Base-by-base conservation (phyloP, 2,888 invertebrate genomes). In the Anodontia alba region DNA sequence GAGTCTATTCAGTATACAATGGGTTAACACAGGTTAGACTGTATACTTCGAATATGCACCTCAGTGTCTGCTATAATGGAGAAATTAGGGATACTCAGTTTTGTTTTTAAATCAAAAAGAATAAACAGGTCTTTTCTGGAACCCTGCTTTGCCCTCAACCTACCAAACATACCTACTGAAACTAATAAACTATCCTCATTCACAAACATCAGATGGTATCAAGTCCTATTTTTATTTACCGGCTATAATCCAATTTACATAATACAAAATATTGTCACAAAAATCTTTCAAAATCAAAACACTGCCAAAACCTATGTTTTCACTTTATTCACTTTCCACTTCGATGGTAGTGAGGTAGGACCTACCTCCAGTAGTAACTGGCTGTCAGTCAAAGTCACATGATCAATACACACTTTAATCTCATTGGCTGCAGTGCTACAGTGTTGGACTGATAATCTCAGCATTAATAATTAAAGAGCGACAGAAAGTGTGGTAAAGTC, bases 381-480 rank as follows among this genome's bases (percentile, higher is more conserved):
- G 62, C 68, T 81, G 84, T 80, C 84, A 75, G 68, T 84, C 84
- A 84, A 29, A 33, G 77, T 81, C 81, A 84, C 67, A 72, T 84
- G 84, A 84, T 66, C 79, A 74, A 26, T 36, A n/a, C 66, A 15
- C n/a, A 33, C 33, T 79, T 80, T 67, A 77, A 81, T 69, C 42
- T 81, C 79, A 84, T 81, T 84, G 84, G 84, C 46, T 77, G 62
- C 67, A n/a, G 66, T 36, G 70, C n/a, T 49, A 73, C 70, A 10
- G 73, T 43, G 74, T 7, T 57, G 62, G 1, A 29, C 17, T 33
- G 33, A 62, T 62, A 8, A 62, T 57, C 57, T 62, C 20, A 29
- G 17, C 20, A 31, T 62, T 7, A 62, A 62, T 71, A 68, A 71
- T 51, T 68, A 33, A 76, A 76, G 42, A 71, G 67, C 54, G 57